These are phyloP conservation scores for Tauraco erythrolophus DNA, from an alignment of 2,113 vertebrate species.

Conservation along the genomic window DNA sequence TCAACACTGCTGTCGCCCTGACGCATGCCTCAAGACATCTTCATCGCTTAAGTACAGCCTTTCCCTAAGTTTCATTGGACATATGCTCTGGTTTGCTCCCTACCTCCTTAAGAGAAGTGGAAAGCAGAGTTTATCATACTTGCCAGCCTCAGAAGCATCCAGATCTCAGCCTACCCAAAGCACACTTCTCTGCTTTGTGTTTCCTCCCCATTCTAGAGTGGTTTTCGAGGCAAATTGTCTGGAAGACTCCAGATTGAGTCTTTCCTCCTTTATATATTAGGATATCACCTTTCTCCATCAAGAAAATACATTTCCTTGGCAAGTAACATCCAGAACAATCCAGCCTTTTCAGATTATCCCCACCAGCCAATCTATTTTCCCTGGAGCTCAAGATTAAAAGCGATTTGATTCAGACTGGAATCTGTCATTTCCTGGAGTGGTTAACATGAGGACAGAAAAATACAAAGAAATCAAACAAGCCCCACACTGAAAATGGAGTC, in stretches of 20 bases:
- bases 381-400: neutral
- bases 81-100: neutral
- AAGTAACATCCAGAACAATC: neutral
- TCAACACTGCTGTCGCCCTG: fast-evolving
- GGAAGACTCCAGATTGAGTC: neutral
- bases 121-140: neutral
- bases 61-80: neutral
- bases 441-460: neutral
- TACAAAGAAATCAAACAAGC: neutral
- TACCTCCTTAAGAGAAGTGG: neutral
- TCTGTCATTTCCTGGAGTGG: neutral
- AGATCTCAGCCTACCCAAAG: neutral
- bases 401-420: neutral
- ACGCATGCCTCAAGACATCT: neutral
- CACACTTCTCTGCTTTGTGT: neutral
- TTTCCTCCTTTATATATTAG: neutral
- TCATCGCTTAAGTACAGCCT: neutral
- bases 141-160: neutral
- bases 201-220: neutral
- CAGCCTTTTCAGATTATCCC: neutral
- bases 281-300: neutral
- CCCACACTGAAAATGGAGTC: neutral
- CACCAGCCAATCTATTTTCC: neutral
- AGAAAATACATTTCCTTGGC: neutral
- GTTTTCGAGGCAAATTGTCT: neutral